Conservation (phyloP, 2,888 invertebrate species). For the Sericinus montela region DNA sequence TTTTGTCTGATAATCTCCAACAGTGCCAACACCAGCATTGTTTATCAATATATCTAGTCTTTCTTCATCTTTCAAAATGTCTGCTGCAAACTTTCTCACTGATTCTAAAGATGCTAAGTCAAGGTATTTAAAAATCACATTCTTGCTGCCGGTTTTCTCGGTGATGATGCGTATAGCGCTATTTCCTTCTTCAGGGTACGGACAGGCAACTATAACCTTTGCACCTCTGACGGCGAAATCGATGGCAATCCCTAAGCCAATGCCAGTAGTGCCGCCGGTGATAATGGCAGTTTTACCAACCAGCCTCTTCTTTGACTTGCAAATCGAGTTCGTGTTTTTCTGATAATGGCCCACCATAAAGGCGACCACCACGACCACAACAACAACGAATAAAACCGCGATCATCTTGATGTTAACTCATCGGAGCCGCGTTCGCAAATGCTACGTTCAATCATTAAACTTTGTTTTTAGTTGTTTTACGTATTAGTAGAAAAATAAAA, state of each 20-base stretch:
- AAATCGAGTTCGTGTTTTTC: slow-evolving; percentile 61
- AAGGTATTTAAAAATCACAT: slow-evolving; percentile 84
- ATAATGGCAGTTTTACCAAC: slow-evolving; percentile 59
- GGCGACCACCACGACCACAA: slow-evolving; percentile 13
- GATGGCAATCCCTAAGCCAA: slow-evolving; percentile 59
- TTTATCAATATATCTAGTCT: slow-evolving; percentile 91
- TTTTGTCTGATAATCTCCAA: slow-evolving; percentile 80
- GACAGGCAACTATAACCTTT: slow-evolving; percentile 62
- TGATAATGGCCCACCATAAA: slow-evolving; percentile 53
- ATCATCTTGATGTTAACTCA: slow-evolving; percentile 16
- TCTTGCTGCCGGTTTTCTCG: slow-evolving; percentile 82
- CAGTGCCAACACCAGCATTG: slow-evolving; percentile 90
- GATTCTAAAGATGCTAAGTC: slow-evolving; percentile 87
- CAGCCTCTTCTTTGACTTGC: slow-evolving; percentile 57
- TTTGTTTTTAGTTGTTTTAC: too few relatives aligned
- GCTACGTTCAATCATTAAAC: too few relatives aligned
- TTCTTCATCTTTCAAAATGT: slow-evolving; percentile 84
- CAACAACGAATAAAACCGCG: slow-evolving; percentile 17
- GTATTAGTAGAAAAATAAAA: too few relatives aligned
- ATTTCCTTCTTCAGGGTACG: slow-evolving; percentile 55
- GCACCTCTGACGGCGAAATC: slow-evolving; percentile 65
- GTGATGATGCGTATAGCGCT: slow-evolving; percentile 79
- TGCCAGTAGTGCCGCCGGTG: slow-evolving; percentile 64
- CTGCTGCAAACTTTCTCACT: slow-evolving; percentile 88
- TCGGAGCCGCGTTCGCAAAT: not conserved